A percentile compares a stretch with the other conserved stretches of the same genome.
phyloP scores from a whole-genome alignment of 2,888 invertebrate genomes.

The Perizoma affinitatum region DNA sequence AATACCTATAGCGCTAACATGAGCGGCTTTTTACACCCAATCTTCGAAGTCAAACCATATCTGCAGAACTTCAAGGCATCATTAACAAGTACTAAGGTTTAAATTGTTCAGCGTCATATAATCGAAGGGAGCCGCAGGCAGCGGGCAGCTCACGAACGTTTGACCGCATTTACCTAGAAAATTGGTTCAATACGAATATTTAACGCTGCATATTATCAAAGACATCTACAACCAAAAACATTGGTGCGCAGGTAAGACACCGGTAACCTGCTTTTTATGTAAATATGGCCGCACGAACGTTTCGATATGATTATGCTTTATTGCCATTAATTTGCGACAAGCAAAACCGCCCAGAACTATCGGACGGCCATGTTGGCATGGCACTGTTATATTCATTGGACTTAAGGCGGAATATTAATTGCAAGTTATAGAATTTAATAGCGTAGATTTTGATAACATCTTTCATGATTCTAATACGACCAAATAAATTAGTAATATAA shows the following conservation, averaged over 20 bases:
- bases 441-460: conserved; percentile 13
- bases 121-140: conserved; percentile 65
- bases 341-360: conserved; percentile 72
- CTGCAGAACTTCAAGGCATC: conserved; percentile 23
- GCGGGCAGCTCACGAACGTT: conserved; percentile 59
- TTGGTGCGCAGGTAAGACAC: not conserved
- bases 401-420: conserved; percentile 18
- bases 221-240: not conserved
- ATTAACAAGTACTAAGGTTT: conserved; percentile 47
- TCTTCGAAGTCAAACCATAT: conserved; percentile 29
- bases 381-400: conserved; percentile 53
- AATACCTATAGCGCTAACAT: no score
- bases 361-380: conserved; percentile 64
- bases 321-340: conserved; percentile 81
- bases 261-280: conserved; percentile 10
- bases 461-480: no score
- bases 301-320: conserved; percentile 81
- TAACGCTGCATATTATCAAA: not conserved
- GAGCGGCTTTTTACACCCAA: conserved; percentile 14
- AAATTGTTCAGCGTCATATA: conserved; percentile 59
- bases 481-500: no score
- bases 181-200: not conserved
- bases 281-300: conserved; percentile 47
- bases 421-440: conserved; percentile 11
- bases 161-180: conserved; percentile 24